phyloP scores from a whole-genome alignment of 2,797 vertebrate genomes.

The Notamacropus eugenii region DNA sequence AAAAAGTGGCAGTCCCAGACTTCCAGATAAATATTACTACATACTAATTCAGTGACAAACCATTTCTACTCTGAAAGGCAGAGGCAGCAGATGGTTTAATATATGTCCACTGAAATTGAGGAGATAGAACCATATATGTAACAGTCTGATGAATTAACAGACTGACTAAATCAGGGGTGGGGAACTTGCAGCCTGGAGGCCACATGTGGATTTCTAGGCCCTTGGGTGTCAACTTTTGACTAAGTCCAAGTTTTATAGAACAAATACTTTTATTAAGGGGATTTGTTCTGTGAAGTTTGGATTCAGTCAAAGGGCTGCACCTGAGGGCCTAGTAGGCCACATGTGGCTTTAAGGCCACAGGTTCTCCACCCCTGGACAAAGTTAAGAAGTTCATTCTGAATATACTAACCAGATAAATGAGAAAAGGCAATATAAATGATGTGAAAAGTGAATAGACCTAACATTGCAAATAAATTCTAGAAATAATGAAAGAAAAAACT shows the following conservation, averaged over 20 bases:
- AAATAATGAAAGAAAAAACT: conserved; percentile 14
- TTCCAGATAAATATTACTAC: conserved; percentile 7
- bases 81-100: not conserved
- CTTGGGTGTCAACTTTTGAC: no score
- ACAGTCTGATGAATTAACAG: not conserved
- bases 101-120: not conserved
- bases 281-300: no score
- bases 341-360: no score
- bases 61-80: not conserved
- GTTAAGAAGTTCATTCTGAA: not conserved
- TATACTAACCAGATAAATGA: not conserved
- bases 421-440: not conserved
- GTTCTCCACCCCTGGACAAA: not conserved
- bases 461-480: conserved; percentile 1
- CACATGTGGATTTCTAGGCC: no score
- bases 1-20: not conserved
- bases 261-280: no score
- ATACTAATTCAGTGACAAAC: conserved; percentile 19
- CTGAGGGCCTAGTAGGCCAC: no score
- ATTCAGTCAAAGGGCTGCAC: no score
- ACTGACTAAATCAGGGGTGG: not conserved
- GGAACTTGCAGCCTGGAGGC: no score
- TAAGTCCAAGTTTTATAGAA: no score
- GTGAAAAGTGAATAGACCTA: not conserved
- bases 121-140: not conserved